Percentiles rank a stretch among this genome's conserved stretches.
phyloP scores from a whole-genome alignment of 1,140 invertebrate genomes.

The Hirudo medicinalis region DNA sequence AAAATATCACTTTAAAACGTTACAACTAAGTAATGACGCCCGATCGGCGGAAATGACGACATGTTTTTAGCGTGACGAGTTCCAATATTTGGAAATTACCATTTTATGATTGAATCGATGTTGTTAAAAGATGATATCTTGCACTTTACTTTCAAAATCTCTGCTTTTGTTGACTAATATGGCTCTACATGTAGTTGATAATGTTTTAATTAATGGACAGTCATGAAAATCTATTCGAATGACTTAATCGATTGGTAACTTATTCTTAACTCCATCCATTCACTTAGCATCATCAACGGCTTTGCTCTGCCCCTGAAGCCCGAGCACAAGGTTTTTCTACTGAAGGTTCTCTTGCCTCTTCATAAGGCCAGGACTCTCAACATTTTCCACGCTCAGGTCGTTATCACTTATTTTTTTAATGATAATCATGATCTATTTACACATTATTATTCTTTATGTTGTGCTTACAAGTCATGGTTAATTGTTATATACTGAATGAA shows the following conservation, averaged over 20 bases:
- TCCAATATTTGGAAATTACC: too few species aligned
- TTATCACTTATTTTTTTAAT: conserved; percentile 33
- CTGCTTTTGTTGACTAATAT: too few species aligned
- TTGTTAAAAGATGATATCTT: too few species aligned
- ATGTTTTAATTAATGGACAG: neutral
- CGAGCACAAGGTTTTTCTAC: conserved; percentile 44
- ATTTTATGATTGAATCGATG: too few species aligned
- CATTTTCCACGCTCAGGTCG: conserved; percentile 76
- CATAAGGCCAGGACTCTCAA: conserved; percentile 89
- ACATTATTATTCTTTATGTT: too few species aligned
- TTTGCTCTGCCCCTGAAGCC: conserved; percentile 66
- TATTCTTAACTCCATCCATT: neutral
- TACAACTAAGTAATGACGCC: neutral
- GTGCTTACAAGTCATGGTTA: too few species aligned
- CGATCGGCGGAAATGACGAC: too few species aligned
- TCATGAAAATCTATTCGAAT: neutral
- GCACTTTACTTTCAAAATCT: too few species aligned
- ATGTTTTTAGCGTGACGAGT: neutral
- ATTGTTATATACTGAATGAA: too few species aligned
- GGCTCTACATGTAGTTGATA: neutral
- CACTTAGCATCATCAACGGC: conserved; percentile 79
- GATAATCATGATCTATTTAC: neutral
- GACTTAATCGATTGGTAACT: neutral
- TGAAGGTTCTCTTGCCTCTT: conserved; percentile 79
- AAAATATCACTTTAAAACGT: neutral